Percentiles rank a stretch among this genome's conserved stretches.
Evolutionary conservation across 2,113 vertebrate species (phyloP).

Genomic region (Plecturocebus donacophilus): DNA sequence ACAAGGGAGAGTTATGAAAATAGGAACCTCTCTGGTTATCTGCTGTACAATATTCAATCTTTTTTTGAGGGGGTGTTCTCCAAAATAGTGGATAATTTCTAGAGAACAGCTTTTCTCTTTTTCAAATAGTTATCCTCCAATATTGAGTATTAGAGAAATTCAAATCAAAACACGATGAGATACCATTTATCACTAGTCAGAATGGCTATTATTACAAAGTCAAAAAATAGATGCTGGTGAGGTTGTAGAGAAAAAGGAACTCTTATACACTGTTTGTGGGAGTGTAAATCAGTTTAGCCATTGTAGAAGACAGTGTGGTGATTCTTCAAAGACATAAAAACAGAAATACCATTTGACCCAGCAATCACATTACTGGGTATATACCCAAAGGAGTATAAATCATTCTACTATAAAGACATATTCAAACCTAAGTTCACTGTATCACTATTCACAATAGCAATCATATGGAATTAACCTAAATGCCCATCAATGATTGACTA

Average conservation of each 20-base stretch:
- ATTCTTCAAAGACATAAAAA: not conserved
- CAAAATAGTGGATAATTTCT: not conserved
- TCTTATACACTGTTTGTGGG: not conserved
- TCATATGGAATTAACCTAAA: too few species aligned
- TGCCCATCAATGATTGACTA: too few species aligned
- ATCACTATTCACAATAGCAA: too few species aligned
- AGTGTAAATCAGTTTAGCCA: not conserved
- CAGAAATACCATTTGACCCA: not conserved
- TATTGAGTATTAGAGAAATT: not conserved
- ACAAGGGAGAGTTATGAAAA: not conserved
- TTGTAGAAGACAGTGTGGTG: not conserved
- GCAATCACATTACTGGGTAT: not conserved
- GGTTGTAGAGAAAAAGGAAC: not conserved
- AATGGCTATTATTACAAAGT: not conserved
- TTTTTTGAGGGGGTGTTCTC: accelerated
- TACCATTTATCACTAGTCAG: not conserved
- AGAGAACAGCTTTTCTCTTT: not conserved
- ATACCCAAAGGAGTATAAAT: not conserved
- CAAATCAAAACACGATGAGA: not conserved
- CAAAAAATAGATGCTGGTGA: not conserved
- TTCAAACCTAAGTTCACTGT: too few species aligned
- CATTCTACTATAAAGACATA: not conserved
- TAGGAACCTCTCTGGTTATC: not conserved
- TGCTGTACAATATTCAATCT: not conserved
- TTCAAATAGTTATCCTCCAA: not conserved